Percentiles rank a stretch among this genome's conserved stretches.
Evolutionary conservation across 2,113 vertebrate genomes (phyloP).

Genomic region (Ailurus styani): DNA sequence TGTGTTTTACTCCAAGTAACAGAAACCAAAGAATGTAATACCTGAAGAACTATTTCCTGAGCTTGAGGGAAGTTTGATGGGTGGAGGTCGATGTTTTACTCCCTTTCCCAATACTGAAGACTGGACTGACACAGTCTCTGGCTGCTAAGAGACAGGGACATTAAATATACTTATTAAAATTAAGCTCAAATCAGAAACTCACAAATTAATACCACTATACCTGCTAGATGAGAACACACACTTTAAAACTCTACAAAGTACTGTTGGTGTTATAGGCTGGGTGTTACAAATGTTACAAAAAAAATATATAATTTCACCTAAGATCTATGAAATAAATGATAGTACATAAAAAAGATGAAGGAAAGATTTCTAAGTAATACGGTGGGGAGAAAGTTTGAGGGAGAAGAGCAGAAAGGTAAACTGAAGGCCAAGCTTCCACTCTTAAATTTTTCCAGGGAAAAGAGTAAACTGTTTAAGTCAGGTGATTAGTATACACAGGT

Average conservation of each 20-base stretch:
- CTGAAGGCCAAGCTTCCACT: background rate
- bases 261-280: background rate
- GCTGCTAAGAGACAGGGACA: slow-evolving; percentile 80
- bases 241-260: background rate
- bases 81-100: slow-evolving; percentile 95
- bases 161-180: slow-evolving; percentile 57
- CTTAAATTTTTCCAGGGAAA: background rate
- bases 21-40: slow-evolving; percentile 72
- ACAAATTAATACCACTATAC: background rate
- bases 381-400: background rate
- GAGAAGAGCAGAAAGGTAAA: background rate
- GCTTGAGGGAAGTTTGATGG: slow-evolving; percentile 94
- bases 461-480: background rate
- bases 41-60: slow-evolving; percentile 94
- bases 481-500: background rate
- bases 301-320: background rate
- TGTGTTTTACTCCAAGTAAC: background rate
- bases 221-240: background rate
- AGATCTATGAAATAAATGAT: background rate
- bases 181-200: background rate
- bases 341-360: background rate
- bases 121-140: slow-evolving; percentile 91
- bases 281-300: background rate
- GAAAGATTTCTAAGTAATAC: background rate
- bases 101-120: slow-evolving; percentile 94